Percentiles rank a stretch among this genome's conserved stretches.
Evolutionary conservation across 2,113 vertebrate genomes (phyloP).

Genomic region (Hemiprocne comata): DNA sequence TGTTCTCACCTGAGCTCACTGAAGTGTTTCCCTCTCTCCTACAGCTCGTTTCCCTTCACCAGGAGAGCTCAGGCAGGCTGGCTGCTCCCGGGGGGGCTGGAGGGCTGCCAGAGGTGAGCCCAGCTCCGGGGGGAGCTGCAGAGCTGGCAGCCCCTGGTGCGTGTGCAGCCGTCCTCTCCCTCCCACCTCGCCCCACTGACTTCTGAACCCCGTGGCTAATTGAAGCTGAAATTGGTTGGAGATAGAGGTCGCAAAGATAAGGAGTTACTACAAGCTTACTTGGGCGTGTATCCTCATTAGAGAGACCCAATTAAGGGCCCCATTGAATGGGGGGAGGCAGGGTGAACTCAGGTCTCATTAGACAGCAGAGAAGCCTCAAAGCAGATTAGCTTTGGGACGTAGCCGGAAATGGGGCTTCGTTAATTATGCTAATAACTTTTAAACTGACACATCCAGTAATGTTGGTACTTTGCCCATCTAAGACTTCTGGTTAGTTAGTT

Average conservation of each 20-base stretch:
- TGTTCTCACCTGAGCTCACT: not conserved
- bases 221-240: not conserved
- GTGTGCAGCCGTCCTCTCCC: not conserved
- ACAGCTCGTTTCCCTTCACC: rapidly evolving
- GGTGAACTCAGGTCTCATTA: not conserved
- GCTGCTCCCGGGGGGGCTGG: rapidly evolving
- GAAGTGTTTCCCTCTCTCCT: not conserved
- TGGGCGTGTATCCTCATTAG: not conserved
- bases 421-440: not conserved
- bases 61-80: not conserved
- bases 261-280: not conserved
- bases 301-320: not conserved
- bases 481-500: not conserved
- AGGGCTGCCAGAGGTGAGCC: not conserved
- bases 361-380: not conserved
- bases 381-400: not conserved
- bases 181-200: not conserved
- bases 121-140: rapidly evolving
- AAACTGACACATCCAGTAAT: not conserved
- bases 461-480: not conserved
- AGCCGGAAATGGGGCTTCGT: not conserved
- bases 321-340: not conserved
- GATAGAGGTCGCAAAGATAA: not conserved
- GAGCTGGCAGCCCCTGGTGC: not conserved
- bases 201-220: not conserved